Evolutionary conservation across 2,113 vertebrate genomes (phyloP).

Genomic region (Malaclemys terrapin): DNA sequence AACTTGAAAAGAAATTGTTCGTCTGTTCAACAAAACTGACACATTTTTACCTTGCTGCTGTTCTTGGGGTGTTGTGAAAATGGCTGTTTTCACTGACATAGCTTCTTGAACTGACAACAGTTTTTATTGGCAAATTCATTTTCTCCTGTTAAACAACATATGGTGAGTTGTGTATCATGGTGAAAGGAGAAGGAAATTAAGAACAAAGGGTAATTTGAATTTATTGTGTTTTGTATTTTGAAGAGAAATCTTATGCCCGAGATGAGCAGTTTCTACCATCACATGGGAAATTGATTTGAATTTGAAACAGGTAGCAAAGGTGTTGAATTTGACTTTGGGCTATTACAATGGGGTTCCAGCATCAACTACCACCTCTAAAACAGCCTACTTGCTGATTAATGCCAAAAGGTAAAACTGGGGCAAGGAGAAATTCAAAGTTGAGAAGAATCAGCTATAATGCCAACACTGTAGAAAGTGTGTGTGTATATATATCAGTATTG

Average conservation of each 20-base stretch:
- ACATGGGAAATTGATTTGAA: background rate
- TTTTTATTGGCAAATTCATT: fast-evolving
- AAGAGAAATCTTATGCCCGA: background rate
- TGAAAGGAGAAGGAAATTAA: background rate
- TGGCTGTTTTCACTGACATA: background rate
- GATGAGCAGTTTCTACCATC: background rate
- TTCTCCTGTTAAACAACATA: constrained; percentile 4
- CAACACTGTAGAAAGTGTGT: too few species aligned
- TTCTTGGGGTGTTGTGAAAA: background rate
- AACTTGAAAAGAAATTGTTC: background rate
- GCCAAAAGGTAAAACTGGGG: background rate
- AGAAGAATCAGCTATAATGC: background rate
- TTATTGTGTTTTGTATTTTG: background rate
- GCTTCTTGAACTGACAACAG: background rate
- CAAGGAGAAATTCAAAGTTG: background rate
- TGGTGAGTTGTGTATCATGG: background rate
- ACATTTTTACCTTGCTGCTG: background rate
- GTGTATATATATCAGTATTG: too few species aligned
- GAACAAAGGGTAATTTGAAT: background rate
- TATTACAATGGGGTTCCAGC: background rate
- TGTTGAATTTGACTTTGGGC: background rate
- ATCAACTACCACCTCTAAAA: background rate
- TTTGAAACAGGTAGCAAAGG: background rate
- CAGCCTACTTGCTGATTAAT: background rate
- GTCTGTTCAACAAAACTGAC: background rate